Evolutionary conservation across 2,113 vertebrate genomes (phyloP).

Genomic region (Bucco capensis): DNA sequence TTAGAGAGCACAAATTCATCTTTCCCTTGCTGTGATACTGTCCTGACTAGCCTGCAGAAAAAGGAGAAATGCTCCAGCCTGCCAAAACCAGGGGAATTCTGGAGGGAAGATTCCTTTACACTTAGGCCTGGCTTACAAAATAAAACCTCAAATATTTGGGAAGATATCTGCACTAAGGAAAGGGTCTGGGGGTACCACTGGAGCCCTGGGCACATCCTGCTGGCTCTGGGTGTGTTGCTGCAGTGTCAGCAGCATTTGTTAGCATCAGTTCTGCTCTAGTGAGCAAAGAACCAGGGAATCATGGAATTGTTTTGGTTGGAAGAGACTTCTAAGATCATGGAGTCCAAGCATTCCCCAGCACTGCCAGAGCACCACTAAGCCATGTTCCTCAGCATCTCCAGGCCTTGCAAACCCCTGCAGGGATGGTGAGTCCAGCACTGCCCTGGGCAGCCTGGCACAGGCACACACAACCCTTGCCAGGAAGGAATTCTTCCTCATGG

Average conservation of each 20-base stretch:
- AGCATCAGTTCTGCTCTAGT: rapidly evolving
- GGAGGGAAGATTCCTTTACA: not conserved
- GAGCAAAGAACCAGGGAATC: not conserved
- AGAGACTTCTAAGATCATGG: not conserved
- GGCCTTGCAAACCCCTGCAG: too few relatives aligned
- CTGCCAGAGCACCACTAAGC: too few relatives aligned
- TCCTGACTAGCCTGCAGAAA: not conserved
- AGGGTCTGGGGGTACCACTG: rapidly evolving
- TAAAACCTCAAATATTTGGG: too few relatives aligned
- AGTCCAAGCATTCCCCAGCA: too few relatives aligned
- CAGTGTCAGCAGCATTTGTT: not conserved
- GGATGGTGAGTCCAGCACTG: too few relatives aligned
- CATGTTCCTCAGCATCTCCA: too few relatives aligned
- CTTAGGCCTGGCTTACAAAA: not conserved
- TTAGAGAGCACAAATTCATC: rapidly evolving
- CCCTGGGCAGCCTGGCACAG: too few relatives aligned
- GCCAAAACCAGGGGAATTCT: not conserved
- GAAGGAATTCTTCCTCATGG: too few relatives aligned
- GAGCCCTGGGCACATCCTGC: not conserved
- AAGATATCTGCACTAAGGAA: not conserved
- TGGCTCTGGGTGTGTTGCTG: rapidly evolving
- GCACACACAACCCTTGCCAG: too few relatives aligned
- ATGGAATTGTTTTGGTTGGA: not conserved
- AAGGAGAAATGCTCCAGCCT: not conserved
- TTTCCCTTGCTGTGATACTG: not conserved